Evolutionary conservation across 2,888 invertebrate genomes (phyloP).

Genomic region (Boloria selene): DNA sequence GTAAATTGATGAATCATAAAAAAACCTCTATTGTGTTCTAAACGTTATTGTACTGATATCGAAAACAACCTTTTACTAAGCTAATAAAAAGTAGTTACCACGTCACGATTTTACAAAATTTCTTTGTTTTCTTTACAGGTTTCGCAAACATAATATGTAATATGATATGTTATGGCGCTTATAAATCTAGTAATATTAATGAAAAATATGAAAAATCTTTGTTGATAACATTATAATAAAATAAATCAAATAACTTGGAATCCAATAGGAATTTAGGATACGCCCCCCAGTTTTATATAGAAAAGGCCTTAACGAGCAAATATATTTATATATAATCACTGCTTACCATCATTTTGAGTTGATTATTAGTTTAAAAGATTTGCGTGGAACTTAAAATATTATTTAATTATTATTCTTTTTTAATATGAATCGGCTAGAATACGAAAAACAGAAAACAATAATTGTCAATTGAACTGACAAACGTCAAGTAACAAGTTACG

Average conservation of each 20-base stretch:
- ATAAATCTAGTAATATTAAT: no score
- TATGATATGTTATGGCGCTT: no score
- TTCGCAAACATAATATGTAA: not conserved
- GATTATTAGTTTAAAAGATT: not conserved
- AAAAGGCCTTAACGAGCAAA: conserved; percentile 1
- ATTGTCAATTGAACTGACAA: conserved; percentile 32
- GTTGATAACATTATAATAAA: not conserved
- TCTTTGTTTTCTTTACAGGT: not conserved
- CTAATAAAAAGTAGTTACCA: conserved; percentile 26
- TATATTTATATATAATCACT: conserved; percentile 2
- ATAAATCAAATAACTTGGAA: not conserved
- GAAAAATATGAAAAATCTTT: not conserved
- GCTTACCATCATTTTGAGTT: conserved; percentile 65
- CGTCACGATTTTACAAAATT: conserved; percentile 27
- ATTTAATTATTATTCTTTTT: conserved; percentile 14
- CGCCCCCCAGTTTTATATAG: conserved; percentile 53
- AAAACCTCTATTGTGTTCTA: conserved; percentile 13
- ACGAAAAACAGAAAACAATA: conserved; percentile 21
- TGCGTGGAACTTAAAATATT: not conserved
- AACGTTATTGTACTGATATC: conserved; percentile 19
- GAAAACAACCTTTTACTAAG: conserved; percentile 8
- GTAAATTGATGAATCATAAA: not conserved
- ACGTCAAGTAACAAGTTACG: conserved; percentile 12
- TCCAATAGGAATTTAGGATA: conserved; percentile 38
- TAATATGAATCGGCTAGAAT: conserved; percentile 10